Conservation (phyloP, 2,797 vertebrate genomes). For the Odontamblyopus rebecca region DNA sequence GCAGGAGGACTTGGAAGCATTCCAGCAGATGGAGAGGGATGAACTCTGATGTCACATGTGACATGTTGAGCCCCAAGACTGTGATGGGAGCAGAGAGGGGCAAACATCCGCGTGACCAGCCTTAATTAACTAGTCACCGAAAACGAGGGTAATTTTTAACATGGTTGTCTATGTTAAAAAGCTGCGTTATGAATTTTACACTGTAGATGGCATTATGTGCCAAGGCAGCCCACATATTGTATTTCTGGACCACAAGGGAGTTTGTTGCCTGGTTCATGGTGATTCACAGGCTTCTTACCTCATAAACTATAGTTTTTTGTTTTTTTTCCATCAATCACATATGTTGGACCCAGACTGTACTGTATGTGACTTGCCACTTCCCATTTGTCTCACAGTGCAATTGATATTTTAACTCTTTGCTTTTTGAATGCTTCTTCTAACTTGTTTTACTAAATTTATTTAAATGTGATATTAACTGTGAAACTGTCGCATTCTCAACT, state of each 20-base stretch:
- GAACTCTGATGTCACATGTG: slow-evolving; percentile 87
- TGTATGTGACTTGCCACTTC: slow-evolving; percentile 32
- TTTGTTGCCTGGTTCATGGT: slow-evolving; percentile 27
- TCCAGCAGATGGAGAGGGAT: slow-evolving; percentile 98
- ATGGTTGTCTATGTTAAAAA: slow-evolving; percentile 5
- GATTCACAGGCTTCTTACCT: slow-evolving; percentile 45
- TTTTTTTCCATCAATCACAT: slow-evolving; percentile 34
- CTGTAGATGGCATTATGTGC: slow-evolving; percentile 33
- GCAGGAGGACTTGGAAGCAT: slow-evolving; percentile 98
- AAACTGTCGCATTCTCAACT: slow-evolving; percentile 33
- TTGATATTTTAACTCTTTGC: slow-evolving; percentile 52
- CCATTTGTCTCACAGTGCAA: slow-evolving; percentile 40
- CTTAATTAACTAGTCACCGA: slow-evolving; percentile 25
- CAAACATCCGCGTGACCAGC: slow-evolving; percentile 26
- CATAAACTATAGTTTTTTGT: slow-evolving; percentile 40
- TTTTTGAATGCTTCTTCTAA: slow-evolving; percentile 33
- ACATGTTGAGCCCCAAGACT: slow-evolving; percentile 35
- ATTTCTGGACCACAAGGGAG: slow-evolving; percentile 41
- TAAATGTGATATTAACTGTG: slow-evolving; percentile 39
- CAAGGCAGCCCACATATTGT: slow-evolving; percentile 41
- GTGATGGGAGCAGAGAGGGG: slow-evolving; percentile 24
- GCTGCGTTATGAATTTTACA: slow-evolving; percentile 31
- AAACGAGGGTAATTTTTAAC: slow-evolving; percentile 24
- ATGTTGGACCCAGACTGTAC: slow-evolving; percentile 36
- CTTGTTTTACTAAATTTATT: slow-evolving; percentile 47